Evolutionary conservation across 2,113 vertebrate genomes (phyloP).

Genomic region (Erythrocercus mccallii): DNA sequence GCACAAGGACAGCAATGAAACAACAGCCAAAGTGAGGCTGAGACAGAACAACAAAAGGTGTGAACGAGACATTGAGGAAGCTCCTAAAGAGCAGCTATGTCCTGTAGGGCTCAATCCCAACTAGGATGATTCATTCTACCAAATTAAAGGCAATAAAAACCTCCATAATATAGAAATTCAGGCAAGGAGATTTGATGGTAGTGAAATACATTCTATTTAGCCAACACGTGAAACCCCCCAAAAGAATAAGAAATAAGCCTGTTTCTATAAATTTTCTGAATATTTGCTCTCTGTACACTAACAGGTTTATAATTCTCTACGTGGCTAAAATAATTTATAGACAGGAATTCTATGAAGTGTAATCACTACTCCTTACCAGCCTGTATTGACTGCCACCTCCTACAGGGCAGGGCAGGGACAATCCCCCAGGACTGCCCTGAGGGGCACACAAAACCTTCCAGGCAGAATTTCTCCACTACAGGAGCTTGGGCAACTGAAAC

Average conservation of each 20-base stretch:
- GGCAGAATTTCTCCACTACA: neutral
- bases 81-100: neutral
- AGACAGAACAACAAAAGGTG: neutral
- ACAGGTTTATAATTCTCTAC: neutral
- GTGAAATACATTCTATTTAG: neutral
- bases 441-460: neutral
- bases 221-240: neutral
- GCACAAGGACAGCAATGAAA: neutral
- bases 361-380: neutral
- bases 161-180: neutral
- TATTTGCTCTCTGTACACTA: neutral
- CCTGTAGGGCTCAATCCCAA: neutral
- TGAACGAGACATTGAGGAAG: neutral
- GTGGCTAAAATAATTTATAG: neutral
- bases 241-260: neutral
- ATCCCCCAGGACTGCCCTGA: neutral
- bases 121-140: neutral
- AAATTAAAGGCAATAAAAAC: neutral
- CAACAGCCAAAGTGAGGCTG: neutral
- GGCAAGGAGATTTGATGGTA: neutral
- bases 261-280: neutral
- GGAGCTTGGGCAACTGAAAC: neutral
- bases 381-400: rapidly evolving
- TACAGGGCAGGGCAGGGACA: neutral
- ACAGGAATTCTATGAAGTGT: neutral